Base-by-base conservation (phyloP, 2,113 vertebrate genomes). In the Mastomys coucha region DNA sequence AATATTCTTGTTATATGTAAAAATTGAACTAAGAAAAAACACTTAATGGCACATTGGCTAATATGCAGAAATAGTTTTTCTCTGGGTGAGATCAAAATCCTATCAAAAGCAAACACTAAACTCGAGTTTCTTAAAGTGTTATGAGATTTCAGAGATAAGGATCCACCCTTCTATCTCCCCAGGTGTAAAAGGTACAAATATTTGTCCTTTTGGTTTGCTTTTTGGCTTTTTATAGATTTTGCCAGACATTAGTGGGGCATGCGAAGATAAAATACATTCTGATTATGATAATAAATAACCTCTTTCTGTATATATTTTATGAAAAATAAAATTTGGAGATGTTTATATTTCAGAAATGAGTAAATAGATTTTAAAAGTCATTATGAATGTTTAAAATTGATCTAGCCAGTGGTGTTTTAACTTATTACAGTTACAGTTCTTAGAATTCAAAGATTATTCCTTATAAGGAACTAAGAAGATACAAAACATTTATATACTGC, bases 81-180 rank as follows among this genome's bases (percentile, higher is more conserved):
- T 97, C 96, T 95, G 67, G 73, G 51, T 98, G 88, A 98, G 72
- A 85, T 91, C 93, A 97, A 96, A 93, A 67, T 94, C 86, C 6
- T 0, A 89, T 93, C 94, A 95, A 76, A 24, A 95, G 77, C 86
- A 76, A 97, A 96, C 94, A 91, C 67, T 93, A 89, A 98, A 94
- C 72, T 65, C 72, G 53, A 53, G 13, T 76, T 98, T 91, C 92
- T 95, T 97, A 45, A 88, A 88, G 16, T 96, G 26, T 96, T 97
- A 58, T 78, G 10, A 10, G 84, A 87, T 92, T 95, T 95, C 53
- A 89, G 85, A 84, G 95, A 45, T 91, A 96, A 94, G 95, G 87
- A 20, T 75, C 58, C 94, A 88, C 91, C 17, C 22, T 20, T n/a
- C 22, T 58, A 28, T 36, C 58, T 70, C 17, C 0, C 33, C 8